Conservation (phyloP, 2,113 vertebrate genomes). For the Aldabrachelys gigantea region DNA sequence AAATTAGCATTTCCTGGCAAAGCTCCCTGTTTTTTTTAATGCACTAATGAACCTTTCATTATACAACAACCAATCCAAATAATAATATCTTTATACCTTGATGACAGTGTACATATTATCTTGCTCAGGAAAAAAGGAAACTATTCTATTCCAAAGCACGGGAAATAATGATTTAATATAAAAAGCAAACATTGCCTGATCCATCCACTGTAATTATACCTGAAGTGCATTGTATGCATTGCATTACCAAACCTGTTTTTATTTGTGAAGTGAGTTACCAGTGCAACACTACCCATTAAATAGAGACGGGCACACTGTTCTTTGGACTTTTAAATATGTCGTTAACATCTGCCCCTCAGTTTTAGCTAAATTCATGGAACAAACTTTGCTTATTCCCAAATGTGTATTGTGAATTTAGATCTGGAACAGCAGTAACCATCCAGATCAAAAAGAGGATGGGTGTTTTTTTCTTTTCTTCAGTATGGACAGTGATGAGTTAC, state of each 20-base stretch:
- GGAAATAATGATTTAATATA: constrained; percentile 25
- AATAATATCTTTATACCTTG: constrained; percentile 41
- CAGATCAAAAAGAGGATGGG: neutral
- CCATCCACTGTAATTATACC: neutral
- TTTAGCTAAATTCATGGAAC: neutral
- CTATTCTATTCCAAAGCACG: neutral
- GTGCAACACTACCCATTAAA: neutral
- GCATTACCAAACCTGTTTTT: neutral
- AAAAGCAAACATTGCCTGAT: neutral
- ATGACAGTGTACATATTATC: constrained; percentile 32
- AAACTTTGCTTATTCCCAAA: neutral
- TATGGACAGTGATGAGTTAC: neutral
- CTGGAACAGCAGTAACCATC: neutral
- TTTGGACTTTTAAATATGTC: neutral
- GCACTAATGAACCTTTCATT: neutral
- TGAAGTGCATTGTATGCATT: neutral
- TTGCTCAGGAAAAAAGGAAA: neutral
- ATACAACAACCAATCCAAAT: constrained; percentile 26
- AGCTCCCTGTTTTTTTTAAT: constrained; percentile 3
- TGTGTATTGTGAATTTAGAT: neutral
- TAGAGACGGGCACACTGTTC: neutral
- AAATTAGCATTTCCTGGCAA: constrained; percentile 35
- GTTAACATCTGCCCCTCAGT: neutral
- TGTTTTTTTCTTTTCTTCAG: neutral
- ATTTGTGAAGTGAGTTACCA: neutral